Conservation (phyloP, 1,140 invertebrate genomes). For the Listronotus bonariensis region DNA sequence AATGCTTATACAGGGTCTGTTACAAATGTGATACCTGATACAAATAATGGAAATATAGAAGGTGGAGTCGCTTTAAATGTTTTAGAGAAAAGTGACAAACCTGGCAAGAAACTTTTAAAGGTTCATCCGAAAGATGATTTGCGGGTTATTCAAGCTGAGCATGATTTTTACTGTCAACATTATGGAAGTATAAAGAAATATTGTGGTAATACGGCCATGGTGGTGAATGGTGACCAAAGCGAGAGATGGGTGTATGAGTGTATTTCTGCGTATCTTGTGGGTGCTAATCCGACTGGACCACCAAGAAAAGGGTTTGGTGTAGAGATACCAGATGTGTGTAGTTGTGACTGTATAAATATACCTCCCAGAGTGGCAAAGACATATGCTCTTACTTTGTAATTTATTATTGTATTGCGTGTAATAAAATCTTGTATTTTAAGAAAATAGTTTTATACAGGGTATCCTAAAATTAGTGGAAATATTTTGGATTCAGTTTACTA, state of each 20-base stretch:
- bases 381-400: constrained; percentile 14
- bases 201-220: constrained; percentile 46
- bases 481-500: too few relatives aligned
- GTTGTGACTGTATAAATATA: constrained; percentile 33
- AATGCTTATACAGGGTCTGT: constrained; percentile 47
- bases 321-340: constrained; percentile 30
- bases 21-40: constrained; percentile 17
- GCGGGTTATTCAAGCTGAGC: constrained; percentile 46
- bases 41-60: too few relatives aligned
- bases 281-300: constrained; percentile 39
- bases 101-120: constrained; percentile 38
- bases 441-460: too few relatives aligned
- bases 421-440: too few relatives aligned
- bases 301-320: constrained; percentile 46
- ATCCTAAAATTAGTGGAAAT: too few relatives aligned
- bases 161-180: constrained; percentile 50
- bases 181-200: constrained; percentile 52
- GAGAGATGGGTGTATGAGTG: constrained; percentile 49
- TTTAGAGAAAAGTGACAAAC: neutral
- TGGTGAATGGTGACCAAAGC: constrained; percentile 49
- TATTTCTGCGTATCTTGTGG: constrained; percentile 44
- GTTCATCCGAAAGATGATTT: constrained; percentile 48
- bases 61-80: too few relatives aligned
- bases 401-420: too few relatives aligned
- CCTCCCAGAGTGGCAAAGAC: constrained; percentile 24